These are phyloP conservation scores for Opisthograptis luteolata DNA, from an alignment of 2,888 invertebrate genomes.

Conservation along the genomic window DNA sequence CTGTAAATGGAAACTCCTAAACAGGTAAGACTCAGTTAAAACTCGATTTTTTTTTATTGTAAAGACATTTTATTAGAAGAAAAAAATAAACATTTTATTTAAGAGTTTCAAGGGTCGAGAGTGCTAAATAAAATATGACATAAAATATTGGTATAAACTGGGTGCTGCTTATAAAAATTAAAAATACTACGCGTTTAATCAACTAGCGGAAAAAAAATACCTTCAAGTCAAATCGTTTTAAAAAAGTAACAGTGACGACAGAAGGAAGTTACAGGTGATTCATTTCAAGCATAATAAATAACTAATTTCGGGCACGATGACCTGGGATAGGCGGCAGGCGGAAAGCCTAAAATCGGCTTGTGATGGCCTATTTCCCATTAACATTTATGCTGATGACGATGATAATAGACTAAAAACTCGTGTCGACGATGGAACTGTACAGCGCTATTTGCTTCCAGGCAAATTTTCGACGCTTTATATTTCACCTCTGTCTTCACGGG, in stretches of 20 bases:
- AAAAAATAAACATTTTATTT: constrained; percentile 15
- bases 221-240: not conserved
- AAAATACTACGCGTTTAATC: constrained; percentile 1
- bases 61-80: constrained; percentile 21
- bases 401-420: no score
- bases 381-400: no score
- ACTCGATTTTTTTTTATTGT: constrained; percentile 7
- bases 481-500: no score
- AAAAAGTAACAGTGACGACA: not conserved
- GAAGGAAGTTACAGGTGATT: not conserved
- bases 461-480: no score
- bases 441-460: no score
- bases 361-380: no score
- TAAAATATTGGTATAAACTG: not conserved
- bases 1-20: constrained; percentile 8
- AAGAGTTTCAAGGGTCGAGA: not conserved
- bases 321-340: no score
- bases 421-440: no score
- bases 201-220: constrained; percentile 6
- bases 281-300: no score
- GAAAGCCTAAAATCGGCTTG: no score
- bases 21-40: constrained; percentile 19
- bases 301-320: no score
- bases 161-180: constrained; percentile 10
- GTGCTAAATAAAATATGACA: not conserved